Percentiles rank a stretch among this genome's conserved stretches.
Evolutionary conservation across 2,113 vertebrate genomes (phyloP).

Genomic region (Peromyscus polionotus): DNA sequence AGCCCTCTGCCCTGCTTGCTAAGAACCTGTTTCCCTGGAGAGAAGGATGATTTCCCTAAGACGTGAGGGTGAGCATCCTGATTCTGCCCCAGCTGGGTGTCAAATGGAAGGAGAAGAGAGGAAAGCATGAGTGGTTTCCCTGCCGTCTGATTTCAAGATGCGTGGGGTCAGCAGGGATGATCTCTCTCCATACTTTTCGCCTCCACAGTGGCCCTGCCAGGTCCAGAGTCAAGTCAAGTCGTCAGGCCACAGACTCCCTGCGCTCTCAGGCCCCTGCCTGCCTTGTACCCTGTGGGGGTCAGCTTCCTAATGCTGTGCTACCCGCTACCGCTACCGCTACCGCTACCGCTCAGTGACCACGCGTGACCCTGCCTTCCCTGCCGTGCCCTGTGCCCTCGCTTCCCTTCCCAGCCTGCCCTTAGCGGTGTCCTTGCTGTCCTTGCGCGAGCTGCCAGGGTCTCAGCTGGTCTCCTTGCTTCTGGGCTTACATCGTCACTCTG

Average conservation of each 20-base stretch:
- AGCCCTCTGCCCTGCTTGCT: not conserved
- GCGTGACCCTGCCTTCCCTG: not conserved
- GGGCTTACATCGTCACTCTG: not conserved
- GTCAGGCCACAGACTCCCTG: not conserved
- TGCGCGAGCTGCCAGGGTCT: not conserved
- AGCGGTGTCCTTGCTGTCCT: constrained; percentile 9
- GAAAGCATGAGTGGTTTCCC: not conserved
- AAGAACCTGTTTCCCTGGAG: constrained; percentile 7
- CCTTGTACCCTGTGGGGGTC: not conserved
- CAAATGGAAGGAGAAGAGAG: constrained; percentile 30
- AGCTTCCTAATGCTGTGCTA: not conserved
- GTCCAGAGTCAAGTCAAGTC: not conserved
- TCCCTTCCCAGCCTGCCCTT: not conserved
- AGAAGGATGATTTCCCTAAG: not conserved
- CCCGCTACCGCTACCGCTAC: no score
- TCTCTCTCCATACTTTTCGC: not conserved
- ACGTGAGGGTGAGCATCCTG: not conserved
- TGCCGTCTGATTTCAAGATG: constrained; percentile 50
- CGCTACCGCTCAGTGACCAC: not conserved
- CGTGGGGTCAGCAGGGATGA: not conserved
- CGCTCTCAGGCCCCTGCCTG: not conserved
- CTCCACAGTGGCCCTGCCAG: not conserved
- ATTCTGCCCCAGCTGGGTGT: constrained; percentile 41
- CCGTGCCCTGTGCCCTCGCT: no score
- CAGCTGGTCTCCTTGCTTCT: constrained; percentile 18